Base-by-base conservation (phyloP, 2,113 vertebrate species). In the Corythornis cristatus region DNA sequence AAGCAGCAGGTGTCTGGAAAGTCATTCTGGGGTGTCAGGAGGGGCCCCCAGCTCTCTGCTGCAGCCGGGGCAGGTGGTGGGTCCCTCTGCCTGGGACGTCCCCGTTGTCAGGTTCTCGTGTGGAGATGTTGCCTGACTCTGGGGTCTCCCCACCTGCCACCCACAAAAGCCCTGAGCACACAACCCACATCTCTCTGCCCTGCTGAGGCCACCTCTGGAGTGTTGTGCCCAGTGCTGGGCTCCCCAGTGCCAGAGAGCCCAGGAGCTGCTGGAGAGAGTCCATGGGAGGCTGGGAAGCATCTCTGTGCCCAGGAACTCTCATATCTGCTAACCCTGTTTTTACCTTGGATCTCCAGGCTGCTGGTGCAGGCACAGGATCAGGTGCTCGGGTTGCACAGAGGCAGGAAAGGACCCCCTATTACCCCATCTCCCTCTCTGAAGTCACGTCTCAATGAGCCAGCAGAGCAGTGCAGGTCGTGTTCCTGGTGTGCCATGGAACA, bases 91-190 rank as follows among this genome's bases (percentile, higher is more conserved):
- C 42, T 60, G 56, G 42, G 42, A 46, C 56, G 46, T 21, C 25
- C 17, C 25, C 3, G 0, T 18, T 16, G 14, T 22, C 13, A 43
- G 9, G 56, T 48, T 13, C 42, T 48, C 56, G 12, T 12, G 43
- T 1, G 1, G 42, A 58, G 23, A 33, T 46, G 23, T 35, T 1
- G 2, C 43, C 43, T 17, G n/a, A 9, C 10, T 3, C 56, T 22
- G 13, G n/a, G 23, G 31, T 58, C 23, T 35, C 23, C 54, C 37
- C 37, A 37, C 37, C 37, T 37, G 37, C 37, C 37, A 37, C 37
- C 37, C 37, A 37, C 37, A 37, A 37, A 45, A 54, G 25, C 37
- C n/a, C 10, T 31, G 40, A 64, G n/a, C 53, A 15, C 29, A 15
- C 22, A 37, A 21, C 42, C 18, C 3, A 1, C 51, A 68, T 15